Conservation (phyloP, 2,797 vertebrate species). For the Emydoidea blandingii region DNA sequence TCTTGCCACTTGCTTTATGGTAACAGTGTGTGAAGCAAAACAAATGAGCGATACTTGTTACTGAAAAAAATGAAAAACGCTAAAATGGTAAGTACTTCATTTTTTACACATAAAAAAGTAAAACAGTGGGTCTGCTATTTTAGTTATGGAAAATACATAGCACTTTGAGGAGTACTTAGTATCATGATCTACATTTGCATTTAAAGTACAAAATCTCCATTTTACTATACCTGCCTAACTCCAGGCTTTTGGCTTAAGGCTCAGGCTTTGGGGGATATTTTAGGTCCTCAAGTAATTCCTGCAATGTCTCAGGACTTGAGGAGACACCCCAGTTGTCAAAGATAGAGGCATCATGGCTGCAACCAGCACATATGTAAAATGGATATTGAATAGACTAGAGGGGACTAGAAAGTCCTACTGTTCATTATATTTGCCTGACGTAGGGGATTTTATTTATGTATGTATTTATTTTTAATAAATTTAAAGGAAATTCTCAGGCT, state of each 20-base stretch:
- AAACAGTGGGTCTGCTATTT: background rate
- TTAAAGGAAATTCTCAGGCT: background rate
- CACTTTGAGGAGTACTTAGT: background rate
- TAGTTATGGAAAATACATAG: background rate
- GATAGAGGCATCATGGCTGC: background rate
- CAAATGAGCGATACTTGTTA: background rate
- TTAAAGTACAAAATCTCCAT: background rate
- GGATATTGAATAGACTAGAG: slow-evolving; percentile 14
- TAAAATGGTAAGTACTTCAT: background rate
- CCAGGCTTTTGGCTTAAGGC: background rate
- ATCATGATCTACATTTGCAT: background rate
- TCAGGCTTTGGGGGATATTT: background rate
- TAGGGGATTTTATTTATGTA: background rate
- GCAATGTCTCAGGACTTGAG: background rate
- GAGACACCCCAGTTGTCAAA: background rate
- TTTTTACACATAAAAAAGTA: background rate
- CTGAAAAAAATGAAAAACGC: background rate
- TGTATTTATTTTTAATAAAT: background rate
- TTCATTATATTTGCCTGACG: background rate
- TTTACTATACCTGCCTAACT: background rate
- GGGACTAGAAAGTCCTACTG: background rate
- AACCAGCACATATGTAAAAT: background rate
- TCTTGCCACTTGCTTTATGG: background rate
- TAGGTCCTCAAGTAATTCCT: background rate
- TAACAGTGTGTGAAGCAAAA: background rate